Evolutionary conservation across 2,113 vertebrate species (phyloP).

Genomic region (Chitala chitala): DNA sequence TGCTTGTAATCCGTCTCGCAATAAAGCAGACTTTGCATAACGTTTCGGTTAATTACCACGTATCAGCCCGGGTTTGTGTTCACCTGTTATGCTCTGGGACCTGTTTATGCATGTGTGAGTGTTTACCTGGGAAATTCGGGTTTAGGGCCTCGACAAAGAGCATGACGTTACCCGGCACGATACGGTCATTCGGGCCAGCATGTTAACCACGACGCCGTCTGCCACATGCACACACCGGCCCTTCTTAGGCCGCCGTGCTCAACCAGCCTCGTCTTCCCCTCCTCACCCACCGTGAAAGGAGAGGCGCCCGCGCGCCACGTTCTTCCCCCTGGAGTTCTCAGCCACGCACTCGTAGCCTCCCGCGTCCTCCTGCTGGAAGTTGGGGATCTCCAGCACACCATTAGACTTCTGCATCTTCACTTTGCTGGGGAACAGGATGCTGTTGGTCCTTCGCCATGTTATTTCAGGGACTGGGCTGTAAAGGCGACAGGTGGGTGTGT

Average conservation of each 20-base stretch:
- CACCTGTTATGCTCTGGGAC: not conserved
- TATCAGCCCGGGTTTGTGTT: not conserved
- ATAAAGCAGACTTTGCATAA: not conserved
- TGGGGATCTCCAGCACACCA: conserved; percentile 84
- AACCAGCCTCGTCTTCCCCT: too few species aligned
- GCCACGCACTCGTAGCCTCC: conserved; percentile 88
- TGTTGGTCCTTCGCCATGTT: conserved; percentile 85
- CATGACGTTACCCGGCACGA: not conserved
- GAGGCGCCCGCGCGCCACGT: conserved; percentile 78
- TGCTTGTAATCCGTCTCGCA: not conserved
- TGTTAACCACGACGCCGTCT: too few species aligned
- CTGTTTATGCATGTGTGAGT: not conserved
- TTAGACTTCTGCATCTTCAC: conserved; percentile 79
- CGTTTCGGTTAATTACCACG: not conserved
- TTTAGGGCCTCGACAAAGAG: not conserved
- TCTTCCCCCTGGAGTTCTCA: conserved; percentile 86
- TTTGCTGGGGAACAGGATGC: conserved; percentile 80
- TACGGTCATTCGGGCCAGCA: too few species aligned
- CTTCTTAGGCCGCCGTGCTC: too few species aligned
- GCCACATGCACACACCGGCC: too few species aligned
- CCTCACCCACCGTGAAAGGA: conserved; percentile 78
- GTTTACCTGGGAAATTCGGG: not conserved
- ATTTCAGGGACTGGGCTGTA: conserved; percentile 85
- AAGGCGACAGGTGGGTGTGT: conserved; percentile 28
- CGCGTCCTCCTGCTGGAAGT: conserved; percentile 86